Conservation (phyloP, 2,888 invertebrate species). For the Mesorhabditis spiculigera region DNA sequence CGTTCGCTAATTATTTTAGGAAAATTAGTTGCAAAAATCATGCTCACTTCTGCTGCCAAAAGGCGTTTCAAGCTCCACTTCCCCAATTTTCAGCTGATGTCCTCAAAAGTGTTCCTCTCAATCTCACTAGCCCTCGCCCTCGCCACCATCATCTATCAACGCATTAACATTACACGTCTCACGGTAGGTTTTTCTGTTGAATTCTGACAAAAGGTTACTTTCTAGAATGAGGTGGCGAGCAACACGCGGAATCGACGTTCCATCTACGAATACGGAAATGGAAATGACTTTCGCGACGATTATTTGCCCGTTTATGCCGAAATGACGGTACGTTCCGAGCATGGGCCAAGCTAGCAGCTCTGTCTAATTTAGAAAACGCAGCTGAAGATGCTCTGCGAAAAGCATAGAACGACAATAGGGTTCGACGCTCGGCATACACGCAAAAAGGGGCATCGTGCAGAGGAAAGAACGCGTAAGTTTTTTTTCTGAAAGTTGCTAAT, state of each 20-base stretch:
- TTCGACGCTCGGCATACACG: not conserved
- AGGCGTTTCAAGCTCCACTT: too few species aligned
- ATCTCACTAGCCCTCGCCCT: not conserved
- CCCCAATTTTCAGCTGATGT: not conserved
- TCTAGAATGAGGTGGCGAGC: not conserved
- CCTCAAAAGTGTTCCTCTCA: not conserved
- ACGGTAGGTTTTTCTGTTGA: too few species aligned
- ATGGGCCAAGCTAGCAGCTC: not conserved
- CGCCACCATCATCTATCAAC: not conserved
- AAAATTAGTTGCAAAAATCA: too few species aligned
- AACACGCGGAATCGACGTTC: too few species aligned
- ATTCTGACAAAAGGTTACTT: not conserved
- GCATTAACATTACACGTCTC: not conserved
- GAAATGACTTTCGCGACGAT: not conserved
- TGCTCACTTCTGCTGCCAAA: too few species aligned
- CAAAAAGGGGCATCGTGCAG: not conserved
- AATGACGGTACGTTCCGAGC: not conserved
- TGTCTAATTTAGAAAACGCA: not conserved
- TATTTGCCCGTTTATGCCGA: slow-evolving; percentile 4
- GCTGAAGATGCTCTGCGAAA: not conserved
- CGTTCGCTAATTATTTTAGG: too few species aligned
- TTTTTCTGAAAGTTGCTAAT: not conserved
- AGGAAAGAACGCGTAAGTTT: not conserved
- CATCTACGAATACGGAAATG: not conserved
- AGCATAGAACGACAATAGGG: not conserved